Evolutionary conservation across 2,797 vertebrate species (phyloP), one percentile per base, ranked within the genome.

Genomic region (Molothrus ater): DNA sequence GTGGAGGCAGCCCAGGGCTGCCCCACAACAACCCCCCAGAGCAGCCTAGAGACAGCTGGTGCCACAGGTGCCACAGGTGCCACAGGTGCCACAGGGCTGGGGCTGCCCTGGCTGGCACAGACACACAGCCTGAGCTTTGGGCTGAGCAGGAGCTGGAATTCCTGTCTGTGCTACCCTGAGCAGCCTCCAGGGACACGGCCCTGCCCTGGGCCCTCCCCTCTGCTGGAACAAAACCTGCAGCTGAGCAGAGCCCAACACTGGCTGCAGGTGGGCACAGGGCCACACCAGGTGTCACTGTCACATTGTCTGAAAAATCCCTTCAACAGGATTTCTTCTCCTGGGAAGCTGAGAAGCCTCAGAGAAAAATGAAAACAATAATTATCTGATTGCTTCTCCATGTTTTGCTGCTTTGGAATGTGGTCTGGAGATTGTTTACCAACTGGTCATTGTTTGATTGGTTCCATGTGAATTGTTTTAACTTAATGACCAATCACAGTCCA

Each of bases 11-110:
- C 6, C 59, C 10, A 6, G 34, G 34, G 25, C 66, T 54, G 42
- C 5, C 8, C 26, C 17, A 1, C 32, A 5, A 6, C n/a, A 8
- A 1, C 32, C 15, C 24, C 21, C 31, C 26, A 20, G 17, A n/a
- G 54, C 63, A 82, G 57, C 70, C 45, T 70, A 54, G 51, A 11
- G 17, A 32, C 3, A 47, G 70, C 38, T 61, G 11, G 48, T 18
- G 48, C 18, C 71, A 42, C 28, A 9, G 14, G 31, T 10, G 43
- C 2, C 43, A 45, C 43, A 43, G 42, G 42, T 16, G 48, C 16
- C 71, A 42, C 28, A 10, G 14, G 31, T 43, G 42, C 7, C 42
- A 18, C 42, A 42, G 42, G 42, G 10, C 14, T 25, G 73, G 69
- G 51, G 22, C 2, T n/a, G 56, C 22, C 10, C 24, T 13, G 2